Evolutionary conservation across 2,888 invertebrate species (phyloP).

Genomic region (Lamproptera curius): DNA sequence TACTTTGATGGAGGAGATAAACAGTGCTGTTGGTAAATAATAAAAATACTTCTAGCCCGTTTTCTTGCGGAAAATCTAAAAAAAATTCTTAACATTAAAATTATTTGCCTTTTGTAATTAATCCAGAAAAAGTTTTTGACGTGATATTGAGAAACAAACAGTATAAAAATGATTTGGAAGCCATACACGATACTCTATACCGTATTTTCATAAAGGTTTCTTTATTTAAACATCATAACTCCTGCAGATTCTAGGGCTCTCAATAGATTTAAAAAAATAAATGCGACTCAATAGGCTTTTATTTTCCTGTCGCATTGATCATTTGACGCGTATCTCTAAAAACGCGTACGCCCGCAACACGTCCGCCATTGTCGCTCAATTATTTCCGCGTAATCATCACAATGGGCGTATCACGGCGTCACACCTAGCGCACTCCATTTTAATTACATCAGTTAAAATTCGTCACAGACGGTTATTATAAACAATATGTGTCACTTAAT

Average conservation of each 20-base stretch:
- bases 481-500: conserved; percentile 10
- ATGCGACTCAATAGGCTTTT: neutral
- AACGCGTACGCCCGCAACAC: neutral
- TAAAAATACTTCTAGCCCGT: too few relatives aligned
- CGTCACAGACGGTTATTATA: conserved; percentile 18
- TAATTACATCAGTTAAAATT: conserved; percentile 19
- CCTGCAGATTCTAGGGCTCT: neutral
- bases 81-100: too few relatives aligned
- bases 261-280: neutral
- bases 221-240: neutral
- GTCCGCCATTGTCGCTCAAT: conserved; percentile 8
- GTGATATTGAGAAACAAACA: too few relatives aligned
- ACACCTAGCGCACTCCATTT: conserved; percentile 19
- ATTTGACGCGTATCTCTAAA: neutral
- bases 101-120: too few relatives aligned
- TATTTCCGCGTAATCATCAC: conserved; percentile 19
- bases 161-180: too few relatives aligned
- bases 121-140: too few relatives aligned
- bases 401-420: conserved; percentile 11
- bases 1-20: neutral
- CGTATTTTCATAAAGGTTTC: neutral
- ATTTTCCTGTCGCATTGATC: neutral
- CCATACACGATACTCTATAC: too few relatives aligned
- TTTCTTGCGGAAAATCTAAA: too few relatives aligned
- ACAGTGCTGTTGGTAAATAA: too few relatives aligned